Evolutionary conservation across 1,140 invertebrate genomes (phyloP).

Genomic region (Formica selysi): DNA sequence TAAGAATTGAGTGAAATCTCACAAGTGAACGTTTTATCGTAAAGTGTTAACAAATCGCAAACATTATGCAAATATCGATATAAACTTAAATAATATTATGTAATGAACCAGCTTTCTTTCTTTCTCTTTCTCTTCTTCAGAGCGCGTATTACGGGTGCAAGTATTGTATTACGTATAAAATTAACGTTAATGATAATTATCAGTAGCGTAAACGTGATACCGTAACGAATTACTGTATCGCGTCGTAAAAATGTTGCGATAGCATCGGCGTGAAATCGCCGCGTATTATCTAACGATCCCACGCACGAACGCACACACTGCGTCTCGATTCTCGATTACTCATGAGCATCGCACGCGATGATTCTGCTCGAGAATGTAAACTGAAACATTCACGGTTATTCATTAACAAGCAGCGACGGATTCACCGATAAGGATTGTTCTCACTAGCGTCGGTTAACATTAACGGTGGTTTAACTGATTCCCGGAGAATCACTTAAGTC

Average conservation of each 20-base stretch:
- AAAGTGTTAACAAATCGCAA: not conserved
- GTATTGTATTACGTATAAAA: constrained; percentile 47
- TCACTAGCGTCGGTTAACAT: constrained; percentile 30
- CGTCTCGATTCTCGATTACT: constrained; percentile 56
- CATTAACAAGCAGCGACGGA: constrained; percentile 31
- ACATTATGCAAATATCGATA: not conserved
- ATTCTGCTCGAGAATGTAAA: constrained; percentile 50
- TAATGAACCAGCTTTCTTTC: constrained; percentile 3
- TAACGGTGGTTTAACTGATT: constrained; percentile 39
- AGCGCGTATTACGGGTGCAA: constrained; percentile 1
- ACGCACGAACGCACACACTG: constrained; percentile 62
- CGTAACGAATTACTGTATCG: constrained; percentile 61
- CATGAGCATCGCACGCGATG: constrained; percentile 51
- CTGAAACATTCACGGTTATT: constrained; percentile 46
- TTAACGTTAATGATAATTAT: constrained; percentile 63
- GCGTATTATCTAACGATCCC: constrained; percentile 58
- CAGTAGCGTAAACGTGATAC: constrained; percentile 63
- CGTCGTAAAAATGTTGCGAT: constrained; percentile 59
- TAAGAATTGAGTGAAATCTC: not conserved
- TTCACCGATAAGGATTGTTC: constrained; percentile 45
- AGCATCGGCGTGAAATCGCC: constrained; percentile 60
- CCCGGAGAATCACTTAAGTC: constrained; percentile 45
- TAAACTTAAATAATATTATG: constrained; percentile 10
- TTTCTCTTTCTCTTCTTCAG: not conserved
- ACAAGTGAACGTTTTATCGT: not conserved